Evolutionary conservation across 2,888 invertebrate genomes (phyloP).

Genomic region (Trissolcus brochymenae): DNA sequence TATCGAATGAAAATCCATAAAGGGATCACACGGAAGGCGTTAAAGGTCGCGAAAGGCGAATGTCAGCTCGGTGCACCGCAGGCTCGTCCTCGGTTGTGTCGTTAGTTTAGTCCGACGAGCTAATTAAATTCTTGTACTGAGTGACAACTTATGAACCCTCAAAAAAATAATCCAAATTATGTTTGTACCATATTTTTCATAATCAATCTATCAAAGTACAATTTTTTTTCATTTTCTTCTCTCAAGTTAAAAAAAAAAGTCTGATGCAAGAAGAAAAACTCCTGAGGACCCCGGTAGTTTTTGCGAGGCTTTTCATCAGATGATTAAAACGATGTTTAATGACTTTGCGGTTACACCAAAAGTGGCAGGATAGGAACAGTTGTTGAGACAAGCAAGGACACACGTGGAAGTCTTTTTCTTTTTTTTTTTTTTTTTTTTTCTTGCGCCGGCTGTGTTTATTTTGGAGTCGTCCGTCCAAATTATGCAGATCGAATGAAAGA

Average conservation of each 20-base stretch:
- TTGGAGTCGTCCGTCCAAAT: conserved; percentile 38
- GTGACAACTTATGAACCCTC: too few species aligned
- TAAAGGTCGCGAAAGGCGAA: conserved; percentile 41
- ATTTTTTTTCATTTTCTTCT: too few species aligned
- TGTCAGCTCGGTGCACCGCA: conserved; percentile 18
- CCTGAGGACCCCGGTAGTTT: too few species aligned
- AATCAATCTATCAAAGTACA: too few species aligned
- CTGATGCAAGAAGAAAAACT: too few species aligned
- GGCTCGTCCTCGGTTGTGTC: conserved; percentile 29
- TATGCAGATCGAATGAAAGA: conserved; percentile 31
- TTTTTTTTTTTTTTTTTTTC: conserved; percentile 6
- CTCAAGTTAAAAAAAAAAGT: too few species aligned
- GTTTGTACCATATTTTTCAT: too few species aligned
- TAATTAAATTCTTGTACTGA: too few species aligned
- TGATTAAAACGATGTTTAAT: neutral
- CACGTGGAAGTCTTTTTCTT: conserved; percentile 29
- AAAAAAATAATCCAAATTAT: too few species aligned
- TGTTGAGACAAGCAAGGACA: conserved; percentile 29
- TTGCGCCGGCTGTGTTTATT: conserved; percentile 17
- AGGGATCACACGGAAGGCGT: conserved; percentile 41
- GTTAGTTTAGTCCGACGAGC: too few species aligned
- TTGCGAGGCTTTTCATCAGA: too few species aligned
- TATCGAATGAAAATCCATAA: conserved; percentile 31
- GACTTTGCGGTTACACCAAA: neutral
- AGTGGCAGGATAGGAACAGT: conserved; percentile 2